Evolutionary conservation across 2,113 vertebrate genomes (phyloP).

Genomic region (Pseudonaja textilis): DNA sequence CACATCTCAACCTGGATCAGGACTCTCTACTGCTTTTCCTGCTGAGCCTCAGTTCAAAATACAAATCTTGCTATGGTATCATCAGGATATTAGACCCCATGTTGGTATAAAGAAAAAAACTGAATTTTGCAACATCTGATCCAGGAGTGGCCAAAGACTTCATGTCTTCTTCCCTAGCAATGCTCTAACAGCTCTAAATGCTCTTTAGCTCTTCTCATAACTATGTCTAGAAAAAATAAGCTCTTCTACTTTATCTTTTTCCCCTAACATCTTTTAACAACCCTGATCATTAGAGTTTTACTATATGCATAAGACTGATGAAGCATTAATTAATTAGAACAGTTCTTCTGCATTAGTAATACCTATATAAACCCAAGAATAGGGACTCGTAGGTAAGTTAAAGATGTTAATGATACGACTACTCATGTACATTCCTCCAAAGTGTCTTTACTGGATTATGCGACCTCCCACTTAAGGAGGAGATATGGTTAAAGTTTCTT

Average conservation of each 20-base stretch:
- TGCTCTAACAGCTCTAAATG: background rate
- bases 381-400: background rate
- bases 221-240: background rate
- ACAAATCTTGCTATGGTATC: background rate
- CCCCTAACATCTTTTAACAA: background rate
- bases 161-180: background rate
- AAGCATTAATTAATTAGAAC: background rate
- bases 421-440: too few relatives aligned
- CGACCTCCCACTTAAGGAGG: background rate
- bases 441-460: background rate
- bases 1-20: background rate
- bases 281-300: background rate
- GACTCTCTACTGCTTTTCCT: background rate
- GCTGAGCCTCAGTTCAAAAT: background rate
- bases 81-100: background rate
- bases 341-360: background rate
- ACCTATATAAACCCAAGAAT: background rate
- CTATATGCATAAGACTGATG: background rate
- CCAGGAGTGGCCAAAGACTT: background rate
- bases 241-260: background rate
- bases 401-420: background rate
- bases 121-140: background rate
- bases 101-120: background rate
- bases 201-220: background rate
- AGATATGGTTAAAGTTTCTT: background rate